Percentiles rank a stretch among this genome's conserved stretches.
These are phyloP conservation scores for Dermolepida albohirtum DNA, from an alignment of 2,888 invertebrate genomes.

Conservation along the genomic window DNA sequence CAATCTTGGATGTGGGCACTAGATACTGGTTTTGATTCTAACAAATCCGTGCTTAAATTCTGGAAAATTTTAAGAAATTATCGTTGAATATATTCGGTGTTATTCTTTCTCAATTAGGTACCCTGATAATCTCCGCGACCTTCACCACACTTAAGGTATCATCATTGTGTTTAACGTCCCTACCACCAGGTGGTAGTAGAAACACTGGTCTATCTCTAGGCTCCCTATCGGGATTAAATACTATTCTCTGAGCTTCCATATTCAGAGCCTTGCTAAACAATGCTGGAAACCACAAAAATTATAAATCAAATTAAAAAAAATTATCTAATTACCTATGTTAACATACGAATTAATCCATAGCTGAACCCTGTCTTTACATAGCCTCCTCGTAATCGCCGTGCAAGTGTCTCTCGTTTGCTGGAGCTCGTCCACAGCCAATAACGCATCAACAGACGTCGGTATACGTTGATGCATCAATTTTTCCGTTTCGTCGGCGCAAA, in stretches of 20 bases:
- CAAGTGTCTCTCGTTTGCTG: slow-evolving; percentile 67
- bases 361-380: slow-evolving; percentile 66
- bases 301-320: neutral
- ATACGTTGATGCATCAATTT: slow-evolving; percentile 54
- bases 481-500: slow-evolving; percentile 50
- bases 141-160: slow-evolving; percentile 54
- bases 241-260: slow-evolving; percentile 52
- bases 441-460: slow-evolving; percentile 59
- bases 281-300: slow-evolving; percentile 45
- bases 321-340: slow-evolving; percentile 42
- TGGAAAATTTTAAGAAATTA: slow-evolving; percentile 38
- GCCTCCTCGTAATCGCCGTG: slow-evolving; percentile 65
- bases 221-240: slow-evolving; percentile 46
- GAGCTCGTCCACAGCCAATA: slow-evolving; percentile 69
- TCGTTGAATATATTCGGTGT: too few relatives aligned
- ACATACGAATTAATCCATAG: slow-evolving; percentile 71
- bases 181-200: slow-evolving; percentile 49
- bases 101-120: slow-evolving; percentile 39
- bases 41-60: slow-evolving; percentile 43
- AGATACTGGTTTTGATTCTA: slow-evolving; percentile 31
- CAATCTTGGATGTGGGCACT: slow-evolving; percentile 12
- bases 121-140: slow-evolving; percentile 56
- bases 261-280: slow-evolving; percentile 63
- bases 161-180: slow-evolving; percentile 53
- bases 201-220: slow-evolving; percentile 51